phyloP scores from a whole-genome alignment of 1,140 invertebrate genomes.

The Scylla paramamosain region DNA sequence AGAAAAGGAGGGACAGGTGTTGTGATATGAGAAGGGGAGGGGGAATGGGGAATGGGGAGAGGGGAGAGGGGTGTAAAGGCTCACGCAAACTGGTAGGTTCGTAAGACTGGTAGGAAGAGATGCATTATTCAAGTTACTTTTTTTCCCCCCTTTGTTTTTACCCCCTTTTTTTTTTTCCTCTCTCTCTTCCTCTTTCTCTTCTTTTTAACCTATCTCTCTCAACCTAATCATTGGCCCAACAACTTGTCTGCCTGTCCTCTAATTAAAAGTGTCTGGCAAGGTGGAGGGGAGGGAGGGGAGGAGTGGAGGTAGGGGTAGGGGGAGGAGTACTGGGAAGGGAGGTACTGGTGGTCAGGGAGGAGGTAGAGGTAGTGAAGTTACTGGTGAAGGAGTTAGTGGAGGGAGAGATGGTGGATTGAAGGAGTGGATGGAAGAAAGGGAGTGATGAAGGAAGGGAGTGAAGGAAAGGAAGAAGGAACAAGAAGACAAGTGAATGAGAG shows the following conservation, averaged over 20 bases:
- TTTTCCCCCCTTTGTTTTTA: neutral
- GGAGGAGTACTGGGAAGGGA: neutral
- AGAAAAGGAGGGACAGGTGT: neutral
- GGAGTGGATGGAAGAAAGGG: neutral
- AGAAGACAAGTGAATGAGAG: neutral
- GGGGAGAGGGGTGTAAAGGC: neutral
- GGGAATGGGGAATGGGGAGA: neutral
- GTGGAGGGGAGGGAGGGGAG: neutral
- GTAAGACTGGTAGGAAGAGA: neutral
- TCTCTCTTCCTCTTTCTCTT: neutral
- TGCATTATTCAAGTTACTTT: neutral
- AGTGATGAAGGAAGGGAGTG: neutral
- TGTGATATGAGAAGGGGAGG: neutral
- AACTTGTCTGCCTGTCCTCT: slow-evolving; percentile 70
- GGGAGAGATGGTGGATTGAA: neutral
- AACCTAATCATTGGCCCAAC: slow-evolving; percentile 67
- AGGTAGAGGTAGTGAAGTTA: neutral
- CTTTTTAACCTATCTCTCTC: neutral
- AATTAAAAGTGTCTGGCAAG: slow-evolving; percentile 67
- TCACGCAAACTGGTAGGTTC: neutral
- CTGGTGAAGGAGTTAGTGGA: neutral
- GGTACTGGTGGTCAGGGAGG: too few relatives aligned
- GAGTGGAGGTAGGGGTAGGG: too few relatives aligned
- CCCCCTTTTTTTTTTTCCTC: too few relatives aligned
- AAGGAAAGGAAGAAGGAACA: neutral